Base-by-base conservation (phyloP, 1,140 invertebrate genomes). In the Macrosteles quadrilineatus region DNA sequence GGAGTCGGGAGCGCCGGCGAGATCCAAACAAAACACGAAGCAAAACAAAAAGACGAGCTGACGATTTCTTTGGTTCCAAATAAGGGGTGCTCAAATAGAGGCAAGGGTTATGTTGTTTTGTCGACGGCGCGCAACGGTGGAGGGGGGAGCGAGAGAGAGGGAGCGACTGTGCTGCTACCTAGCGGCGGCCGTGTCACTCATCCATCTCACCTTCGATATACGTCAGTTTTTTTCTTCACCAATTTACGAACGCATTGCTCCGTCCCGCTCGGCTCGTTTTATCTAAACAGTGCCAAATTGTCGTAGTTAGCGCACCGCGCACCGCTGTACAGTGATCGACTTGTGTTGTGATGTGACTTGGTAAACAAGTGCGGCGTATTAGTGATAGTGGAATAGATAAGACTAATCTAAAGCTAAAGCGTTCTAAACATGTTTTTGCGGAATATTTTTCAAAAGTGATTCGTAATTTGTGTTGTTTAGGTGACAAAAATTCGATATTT, bases 1-100 rank as follows among this genome's bases (percentile, higher is more conserved):
- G 14, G 4, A 36, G 32, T 36, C 32, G 14, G 32, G 4, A 36
- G 32, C n/a, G 36, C 17, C 47, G 47, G n/a, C 47, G 47, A n/a
- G n/a, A 50, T 9, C 6, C 47, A 50, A 50, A 50, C 47, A 50
- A n/a, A 50, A 50, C 17, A 50, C 17, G 32, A 36, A 36, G 32
- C 32, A 36, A 36, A 36, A 36, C 32, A 36, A 36, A 36, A 36
- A 36, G 32, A 36, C 32, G 32, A 36, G 32, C 32, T 36, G 32
- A 36, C 32, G 32, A 9, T 19, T 50, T 23, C 47, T n/a, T 59
- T 25, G 55, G 55, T 59, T 59, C 55, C 55, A 59, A 59, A 59
- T 59, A 59, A 59, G 55, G 55, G 55, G 55, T 59, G 55, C 25
- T 59, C 55, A 59, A 59, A 59, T 59, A 59, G 23, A 59, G 55